Conservation (phyloP, 1,140 invertebrate species). For the Drosophila virilis region DNA sequence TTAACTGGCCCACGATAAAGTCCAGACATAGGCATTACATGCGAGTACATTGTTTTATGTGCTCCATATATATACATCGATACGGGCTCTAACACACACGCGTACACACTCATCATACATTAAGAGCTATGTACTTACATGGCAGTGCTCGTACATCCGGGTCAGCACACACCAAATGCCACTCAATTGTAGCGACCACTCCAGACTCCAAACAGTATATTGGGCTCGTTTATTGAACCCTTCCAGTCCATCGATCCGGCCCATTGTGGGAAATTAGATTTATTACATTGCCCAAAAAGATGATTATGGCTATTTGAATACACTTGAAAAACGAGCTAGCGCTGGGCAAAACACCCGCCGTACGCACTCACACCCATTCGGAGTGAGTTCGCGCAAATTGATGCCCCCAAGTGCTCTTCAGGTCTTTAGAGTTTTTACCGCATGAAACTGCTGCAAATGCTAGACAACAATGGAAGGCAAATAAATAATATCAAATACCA, state of each 20-base stretch:
- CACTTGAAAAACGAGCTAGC: conserved; percentile 1
- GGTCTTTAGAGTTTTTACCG: background rate
- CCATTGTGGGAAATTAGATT: conserved; percentile 53
- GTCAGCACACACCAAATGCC: background rate
- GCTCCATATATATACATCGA: background rate
- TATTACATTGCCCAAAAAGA: conserved; percentile 47
- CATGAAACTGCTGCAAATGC: background rate
- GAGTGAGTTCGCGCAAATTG: background rate
- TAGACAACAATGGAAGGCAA: background rate
- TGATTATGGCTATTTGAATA: conserved; percentile 57
- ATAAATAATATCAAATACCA: background rate
- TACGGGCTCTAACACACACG: background rate
- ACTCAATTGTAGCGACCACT: background rate
- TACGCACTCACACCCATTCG: background rate
- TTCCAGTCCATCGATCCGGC: conserved; percentile 23
- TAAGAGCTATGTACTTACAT: background rate
- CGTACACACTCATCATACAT: background rate
- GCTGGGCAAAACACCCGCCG: background rate
- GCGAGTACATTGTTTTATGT: conserved; percentile 3
- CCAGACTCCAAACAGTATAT: background rate
- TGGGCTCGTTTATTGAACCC: conserved; percentile 26
- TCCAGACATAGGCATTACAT: conserved; percentile 7
- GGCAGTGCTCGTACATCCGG: conserved; percentile 3
- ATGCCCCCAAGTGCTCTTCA: conserved; percentile 1
- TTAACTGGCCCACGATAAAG: conserved; percentile 23